Base-by-base conservation (phyloP, 2,113 vertebrate species). In the Atherinomorus stipes region DNA sequence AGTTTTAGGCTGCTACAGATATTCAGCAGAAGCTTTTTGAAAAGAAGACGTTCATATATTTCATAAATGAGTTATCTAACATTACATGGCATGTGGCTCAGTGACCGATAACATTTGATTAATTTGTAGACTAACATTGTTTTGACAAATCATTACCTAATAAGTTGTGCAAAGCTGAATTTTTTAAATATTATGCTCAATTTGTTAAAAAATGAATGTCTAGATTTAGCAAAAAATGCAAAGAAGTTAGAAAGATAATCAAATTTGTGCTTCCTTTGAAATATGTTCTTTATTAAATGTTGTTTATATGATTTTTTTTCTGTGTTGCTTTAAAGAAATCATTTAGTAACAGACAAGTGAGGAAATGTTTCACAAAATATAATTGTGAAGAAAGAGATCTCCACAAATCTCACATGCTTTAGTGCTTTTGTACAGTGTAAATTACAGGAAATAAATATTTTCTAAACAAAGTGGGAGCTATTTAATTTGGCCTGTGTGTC, bases 361-460 rank as follows among this genome's bases (percentile, higher is more conserved):
- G 72, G 31, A 76, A 85, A 73, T 56, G 57, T 71, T 81, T 34
- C 37, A 81, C 68, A 72, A n/a, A 64, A 56, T 67, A 51, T 83
- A 71, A 85, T 80, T 80, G 65, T 81, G 53, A 78, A 58, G 58
- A 79, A 19, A 47, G 50, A 80, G 64, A 78, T 69, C 56, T 64
- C 31, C 63, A 7, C 68, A 64, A 73, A 74, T 81, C 77, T 87
- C 87, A 84, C 42, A 85, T 42, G 58, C 78, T 84, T 76, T 74
- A 76, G 63, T 82, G 78, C 71, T 76, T 87, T 85, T 91, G 88
- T 91, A 92, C 91, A 92, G 85, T 91, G 88, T 89, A 90, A 79
- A 89, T 90, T 84, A 76, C 70, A 80, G 73, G 34, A 86, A 92
- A 92, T 91, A 90, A 88, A 91, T 91, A 85, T 92, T 91, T 92